Base-by-base conservation (phyloP, 1,140 invertebrate genomes). In the Cephus cinctus region DNA sequence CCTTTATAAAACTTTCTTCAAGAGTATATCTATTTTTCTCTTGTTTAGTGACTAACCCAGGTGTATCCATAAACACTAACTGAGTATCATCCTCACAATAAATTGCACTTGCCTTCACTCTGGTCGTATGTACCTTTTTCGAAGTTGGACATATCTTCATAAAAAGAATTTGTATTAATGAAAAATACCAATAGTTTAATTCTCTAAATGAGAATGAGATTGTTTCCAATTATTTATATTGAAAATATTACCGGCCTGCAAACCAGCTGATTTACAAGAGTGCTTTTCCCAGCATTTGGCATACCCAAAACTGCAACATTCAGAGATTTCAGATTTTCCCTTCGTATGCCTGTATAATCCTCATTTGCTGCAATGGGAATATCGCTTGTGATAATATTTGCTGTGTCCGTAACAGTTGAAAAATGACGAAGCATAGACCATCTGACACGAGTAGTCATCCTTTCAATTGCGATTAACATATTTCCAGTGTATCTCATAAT, bases 221-320 rank as follows among this genome's bases (percentile, higher is more conserved):
- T 35, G 22, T 40, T 14, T 21, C 35, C n/a, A 4, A 11, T 34
- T 25, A 27, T n/a, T 18, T 12, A 27, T 8, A 50, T 41, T 45
- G 36, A 32, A 36, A 23, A 47, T 14, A 16, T 74, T 78, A 93
- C 91, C 67, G 85, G 86, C 77, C 90, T 83, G 35, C 86, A 81
- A 27, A 90, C 78, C 18, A 98, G 79, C 63, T 83, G 79, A 80
- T 98, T 98, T 22, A 95, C 87, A 2, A 98, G 76, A 1, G 94
- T 96, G 75, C 94, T 97, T 75, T 98, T 98, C 31, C 95, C 95
- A 48, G 85, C 85, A 81, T 98, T 98, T 14, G 95, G 94, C 11
- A 86, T 74, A 6, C 95, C 95, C 52, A 98, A 81, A 20, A 98
- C 85, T 4, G 93, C 89, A 20, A 97, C 85, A 76, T 87, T 88